phyloP scores from a whole-genome alignment of 2,113 vertebrate genomes.

The Agapornis roseicollis region DNA sequence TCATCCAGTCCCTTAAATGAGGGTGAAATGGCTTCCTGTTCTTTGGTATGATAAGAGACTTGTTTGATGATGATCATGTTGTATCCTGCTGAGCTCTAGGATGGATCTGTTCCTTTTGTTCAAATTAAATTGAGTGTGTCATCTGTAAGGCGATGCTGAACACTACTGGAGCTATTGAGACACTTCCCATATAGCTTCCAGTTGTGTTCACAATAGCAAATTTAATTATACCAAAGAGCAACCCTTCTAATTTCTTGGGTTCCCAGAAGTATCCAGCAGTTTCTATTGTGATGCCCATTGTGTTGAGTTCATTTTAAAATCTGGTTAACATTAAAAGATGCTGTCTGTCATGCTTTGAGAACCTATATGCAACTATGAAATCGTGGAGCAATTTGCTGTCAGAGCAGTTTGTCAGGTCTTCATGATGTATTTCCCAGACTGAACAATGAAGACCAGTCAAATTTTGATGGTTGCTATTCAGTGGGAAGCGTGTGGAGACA shows the following conservation, averaged over 20 bases:
- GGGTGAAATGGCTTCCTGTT: not conserved
- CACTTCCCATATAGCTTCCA: conserved; percentile 36
- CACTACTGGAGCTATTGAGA: not conserved
- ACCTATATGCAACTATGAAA: conserved; percentile 8
- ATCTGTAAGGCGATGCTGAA: not conserved
- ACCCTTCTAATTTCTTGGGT: conserved; percentile 1
- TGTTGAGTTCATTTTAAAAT: conserved; percentile 15
- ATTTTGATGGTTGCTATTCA: conserved; percentile 34
- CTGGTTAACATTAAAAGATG: conserved; percentile 44
- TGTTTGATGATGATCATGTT: not conserved
- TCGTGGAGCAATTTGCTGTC: conserved; percentile 14
- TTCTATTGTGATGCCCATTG: conserved; percentile 40
- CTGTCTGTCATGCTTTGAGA: conserved; percentile 19
- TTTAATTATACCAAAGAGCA: conserved; percentile 17
- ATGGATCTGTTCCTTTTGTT: conserved; percentile 7
- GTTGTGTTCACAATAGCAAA: conserved; percentile 44
- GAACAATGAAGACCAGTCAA: conserved; percentile 44
- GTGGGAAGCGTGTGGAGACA: conserved; percentile 20
- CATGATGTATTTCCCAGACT: conserved; percentile 19
- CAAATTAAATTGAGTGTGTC: not conserved
- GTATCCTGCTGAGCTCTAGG: not conserved
- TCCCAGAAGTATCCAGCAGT: conserved; percentile 33
- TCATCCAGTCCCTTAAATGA: not conserved
- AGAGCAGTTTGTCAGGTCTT: conserved; percentile 32
- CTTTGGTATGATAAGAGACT: not conserved